These are phyloP conservation scores for Megaceryle torquata DNA, from an alignment of 2,113 vertebrate genomes.

Conservation along the genomic window DNA sequence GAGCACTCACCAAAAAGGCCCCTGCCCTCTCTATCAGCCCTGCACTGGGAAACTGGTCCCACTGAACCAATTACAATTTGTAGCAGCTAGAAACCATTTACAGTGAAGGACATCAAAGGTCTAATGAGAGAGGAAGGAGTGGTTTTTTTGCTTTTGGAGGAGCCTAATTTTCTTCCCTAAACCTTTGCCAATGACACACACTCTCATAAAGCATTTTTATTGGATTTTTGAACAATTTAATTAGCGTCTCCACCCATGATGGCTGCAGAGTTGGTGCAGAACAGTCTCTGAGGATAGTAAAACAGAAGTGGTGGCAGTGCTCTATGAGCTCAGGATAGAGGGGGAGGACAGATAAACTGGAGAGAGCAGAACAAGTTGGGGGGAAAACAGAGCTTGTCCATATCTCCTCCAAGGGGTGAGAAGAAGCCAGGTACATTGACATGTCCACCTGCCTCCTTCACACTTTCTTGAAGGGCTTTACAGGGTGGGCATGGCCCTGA, in stretches of 20 bases:
- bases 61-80: neutral
- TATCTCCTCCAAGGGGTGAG: neutral
- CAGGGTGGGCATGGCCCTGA: neutral
- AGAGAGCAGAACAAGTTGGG: neutral
- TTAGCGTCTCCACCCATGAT: neutral
- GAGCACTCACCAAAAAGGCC: neutral
- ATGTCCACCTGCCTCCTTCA: neutral
- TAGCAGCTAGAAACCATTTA: neutral
- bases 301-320: neutral
- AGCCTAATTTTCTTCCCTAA: slow-evolving; percentile 37
- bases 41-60: neutral
- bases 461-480: fast-evolving
- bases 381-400: neutral
- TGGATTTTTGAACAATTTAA: slow-evolving; percentile 60
- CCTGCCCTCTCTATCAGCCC: neutral
- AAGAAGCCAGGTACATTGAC: neutral
- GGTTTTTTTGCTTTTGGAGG: neutral
- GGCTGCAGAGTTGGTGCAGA: neutral
- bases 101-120: neutral
- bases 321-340: fast-evolving
- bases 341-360: neutral
- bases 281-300: neutral
- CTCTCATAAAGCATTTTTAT: slow-evolving; percentile 62
- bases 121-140: neutral
- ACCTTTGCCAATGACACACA: slow-evolving; percentile 53